A percentile compares a stretch with the other conserved stretches of the same genome.
These are phyloP conservation scores for Caprella mutica DNA, from an alignment of 2,888 invertebrate genomes.

Conservation along the genomic window DNA sequence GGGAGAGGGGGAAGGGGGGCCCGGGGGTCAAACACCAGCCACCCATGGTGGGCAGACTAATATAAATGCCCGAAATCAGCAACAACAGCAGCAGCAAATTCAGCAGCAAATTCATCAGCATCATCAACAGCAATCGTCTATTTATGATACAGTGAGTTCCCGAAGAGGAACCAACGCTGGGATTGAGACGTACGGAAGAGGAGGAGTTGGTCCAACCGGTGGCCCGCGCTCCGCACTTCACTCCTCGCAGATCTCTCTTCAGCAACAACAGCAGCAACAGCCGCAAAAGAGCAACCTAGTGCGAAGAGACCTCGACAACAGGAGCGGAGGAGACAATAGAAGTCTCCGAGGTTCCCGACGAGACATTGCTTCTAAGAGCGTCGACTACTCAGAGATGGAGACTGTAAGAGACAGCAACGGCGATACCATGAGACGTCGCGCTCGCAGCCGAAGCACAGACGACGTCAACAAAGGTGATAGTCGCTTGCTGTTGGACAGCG, in stretches of 20 bases:
- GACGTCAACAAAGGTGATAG: slow-evolving; percentile 34
- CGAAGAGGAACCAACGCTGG: slow-evolving; percentile 5
- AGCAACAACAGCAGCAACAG: slow-evolving; percentile 26
- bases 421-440: slow-evolving; percentile 53
- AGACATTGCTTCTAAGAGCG: slow-evolving; percentile 44
- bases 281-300: slow-evolving; percentile 24
- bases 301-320: neutral
- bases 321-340: slow-evolving; percentile 19
- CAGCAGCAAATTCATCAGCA: slow-evolving; percentile 40
- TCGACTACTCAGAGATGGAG: slow-evolving; percentile 48
- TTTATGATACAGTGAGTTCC: slow-evolving; percentile 13
- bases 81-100: slow-evolving; percentile 40
- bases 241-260: slow-evolving; percentile 30
- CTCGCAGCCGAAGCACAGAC: slow-evolving; percentile 79
- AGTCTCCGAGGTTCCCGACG: slow-evolving; percentile 32
- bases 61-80: slow-evolving; percentile 49
- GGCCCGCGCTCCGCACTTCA: slow-evolving; percentile 29
- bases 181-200: neutral
- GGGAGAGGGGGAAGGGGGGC: slow-evolving; percentile 53
- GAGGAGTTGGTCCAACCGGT: slow-evolving; percentile 15
- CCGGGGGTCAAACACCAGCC: slow-evolving; percentile 38
- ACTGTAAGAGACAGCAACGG: slow-evolving; percentile 56
- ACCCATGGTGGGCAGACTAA: slow-evolving; percentile 50
- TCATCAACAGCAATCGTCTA: slow-evolving; percentile 24
- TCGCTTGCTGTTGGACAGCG: slow-evolving; percentile 54